Conservation (phyloP, 2,113 vertebrate species). For the Irena cyanogastra region DNA sequence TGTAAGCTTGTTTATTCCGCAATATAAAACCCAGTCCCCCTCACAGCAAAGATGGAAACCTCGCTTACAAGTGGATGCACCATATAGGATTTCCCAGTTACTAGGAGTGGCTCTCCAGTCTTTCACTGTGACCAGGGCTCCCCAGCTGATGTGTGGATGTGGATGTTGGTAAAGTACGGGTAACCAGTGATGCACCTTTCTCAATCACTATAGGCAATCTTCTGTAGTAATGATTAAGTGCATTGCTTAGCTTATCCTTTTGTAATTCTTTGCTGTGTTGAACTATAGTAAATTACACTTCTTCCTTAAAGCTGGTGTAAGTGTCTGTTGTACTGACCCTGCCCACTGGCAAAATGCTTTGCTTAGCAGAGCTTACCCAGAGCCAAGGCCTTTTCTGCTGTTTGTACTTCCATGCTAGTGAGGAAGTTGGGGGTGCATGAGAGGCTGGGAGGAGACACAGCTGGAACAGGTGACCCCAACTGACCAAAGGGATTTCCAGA, state of each 20-base stretch:
- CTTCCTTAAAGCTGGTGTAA: neutral
- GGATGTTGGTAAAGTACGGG: neutral
- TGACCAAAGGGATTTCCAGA: neutral
- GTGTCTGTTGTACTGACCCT: too few relatives aligned
- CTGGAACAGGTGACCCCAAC: neutral
- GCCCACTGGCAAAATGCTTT: neutral
- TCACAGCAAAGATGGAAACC: neutral
- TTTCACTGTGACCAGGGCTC: neutral
- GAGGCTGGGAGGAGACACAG: neutral
- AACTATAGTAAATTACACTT: neutral
- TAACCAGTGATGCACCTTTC: neutral
- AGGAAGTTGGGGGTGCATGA: neutral
- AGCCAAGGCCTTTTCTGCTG: neutral
- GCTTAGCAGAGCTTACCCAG: neutral
- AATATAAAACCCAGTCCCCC: neutral
- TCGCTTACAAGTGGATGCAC: accelerated
- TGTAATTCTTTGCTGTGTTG: neutral
- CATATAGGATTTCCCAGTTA: neutral
- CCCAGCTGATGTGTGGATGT: neutral
- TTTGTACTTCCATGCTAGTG: accelerated
- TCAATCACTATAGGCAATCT: neutral
- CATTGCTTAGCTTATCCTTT: neutral
- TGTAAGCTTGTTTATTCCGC: neutral
- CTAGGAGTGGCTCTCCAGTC: neutral
- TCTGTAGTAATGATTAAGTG: neutral